A percentile compares a stretch with the other conserved stretches of the same genome.
Evolutionary conservation across 2,888 invertebrate species (phyloP).

Genomic region (Encarsia formosa): DNA sequence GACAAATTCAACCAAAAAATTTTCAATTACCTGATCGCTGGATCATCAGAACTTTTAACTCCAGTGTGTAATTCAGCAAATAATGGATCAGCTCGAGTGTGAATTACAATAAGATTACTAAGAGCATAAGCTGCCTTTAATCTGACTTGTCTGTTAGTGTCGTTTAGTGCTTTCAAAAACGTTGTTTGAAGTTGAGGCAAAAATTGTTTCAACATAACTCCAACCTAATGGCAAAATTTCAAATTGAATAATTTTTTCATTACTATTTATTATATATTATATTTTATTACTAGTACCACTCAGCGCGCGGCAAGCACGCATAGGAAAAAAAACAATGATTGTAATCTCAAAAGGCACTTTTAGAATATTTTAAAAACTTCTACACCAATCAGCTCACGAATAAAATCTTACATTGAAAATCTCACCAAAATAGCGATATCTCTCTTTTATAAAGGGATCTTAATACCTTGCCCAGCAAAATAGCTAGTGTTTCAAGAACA

Average conservation of each 20-base stretch:
- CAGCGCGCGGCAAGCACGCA: too few species aligned
- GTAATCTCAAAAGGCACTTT: too few species aligned
- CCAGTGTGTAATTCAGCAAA: conserved; percentile 88
- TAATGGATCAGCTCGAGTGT: conserved; percentile 90
- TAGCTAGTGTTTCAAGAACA: conserved; percentile 88
- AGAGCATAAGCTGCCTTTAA: conserved; percentile 86
- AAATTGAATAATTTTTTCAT: too few species aligned
- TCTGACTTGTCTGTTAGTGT: conserved; percentile 81
- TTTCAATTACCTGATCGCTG: conserved; percentile 64
- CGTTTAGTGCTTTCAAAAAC: conserved; percentile 91
- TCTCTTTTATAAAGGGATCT: background rate
- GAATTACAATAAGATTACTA: conserved; percentile 83
- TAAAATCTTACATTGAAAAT: too few species aligned
- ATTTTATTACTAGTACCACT: background rate
- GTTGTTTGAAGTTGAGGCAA: conserved; percentile 98
- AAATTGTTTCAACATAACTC: conserved; percentile 93
- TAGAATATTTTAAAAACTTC: too few species aligned
- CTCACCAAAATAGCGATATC: too few species aligned
- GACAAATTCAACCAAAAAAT: conserved; percentile 1
- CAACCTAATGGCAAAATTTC: conserved; percentile 61
- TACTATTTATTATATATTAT: background rate
- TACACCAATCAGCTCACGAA: too few species aligned
- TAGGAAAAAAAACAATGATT: too few species aligned
- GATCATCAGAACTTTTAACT: conserved; percentile 79
- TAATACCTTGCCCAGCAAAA: conserved; percentile 80